These are phyloP conservation scores for Hyles vespertilio DNA, from an alignment of 1,140 invertebrate species.

Conservation along the genomic window DNA sequence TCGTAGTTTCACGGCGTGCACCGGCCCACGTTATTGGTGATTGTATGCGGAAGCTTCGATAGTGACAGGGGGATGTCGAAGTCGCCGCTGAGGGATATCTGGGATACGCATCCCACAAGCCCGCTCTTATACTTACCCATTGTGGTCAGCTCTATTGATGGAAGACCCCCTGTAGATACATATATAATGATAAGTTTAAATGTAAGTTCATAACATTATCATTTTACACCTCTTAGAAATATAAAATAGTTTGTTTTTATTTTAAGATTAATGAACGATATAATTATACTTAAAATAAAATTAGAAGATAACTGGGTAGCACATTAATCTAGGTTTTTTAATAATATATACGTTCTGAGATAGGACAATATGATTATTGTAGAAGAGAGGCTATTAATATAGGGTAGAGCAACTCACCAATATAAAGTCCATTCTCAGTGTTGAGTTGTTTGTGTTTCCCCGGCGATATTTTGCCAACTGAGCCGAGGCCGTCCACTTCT, in stretches of 20 bases:
- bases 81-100: constrained; percentile 69
- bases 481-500: constrained; percentile 89
- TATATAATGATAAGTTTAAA: not conserved
- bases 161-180: constrained; percentile 57
- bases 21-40: constrained; percentile 70
- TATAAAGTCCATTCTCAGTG: constrained; percentile 88
- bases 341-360: not conserved
- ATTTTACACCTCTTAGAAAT: no score
- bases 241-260: not conserved
- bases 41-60: constrained; percentile 66
- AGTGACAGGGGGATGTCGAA: constrained; percentile 69
- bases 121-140: constrained; percentile 65
- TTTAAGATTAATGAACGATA: not conserved
- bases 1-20: constrained; percentile 53
- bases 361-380: not conserved
- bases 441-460: constrained; percentile 90
- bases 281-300: not conserved
- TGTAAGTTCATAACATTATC: not conserved
- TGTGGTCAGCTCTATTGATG: constrained; percentile 70
- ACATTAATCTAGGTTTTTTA: not conserved
- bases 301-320: not conserved
- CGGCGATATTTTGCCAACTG: constrained; percentile 85
- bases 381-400: not conserved
- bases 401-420: constrained; percentile 77
- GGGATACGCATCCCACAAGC: constrained; percentile 68